A percentile compares a stretch with the other conserved stretches of the same genome.
Conservation (phyloP, 2,797 vertebrate species). For the Betta splendens region DNA sequence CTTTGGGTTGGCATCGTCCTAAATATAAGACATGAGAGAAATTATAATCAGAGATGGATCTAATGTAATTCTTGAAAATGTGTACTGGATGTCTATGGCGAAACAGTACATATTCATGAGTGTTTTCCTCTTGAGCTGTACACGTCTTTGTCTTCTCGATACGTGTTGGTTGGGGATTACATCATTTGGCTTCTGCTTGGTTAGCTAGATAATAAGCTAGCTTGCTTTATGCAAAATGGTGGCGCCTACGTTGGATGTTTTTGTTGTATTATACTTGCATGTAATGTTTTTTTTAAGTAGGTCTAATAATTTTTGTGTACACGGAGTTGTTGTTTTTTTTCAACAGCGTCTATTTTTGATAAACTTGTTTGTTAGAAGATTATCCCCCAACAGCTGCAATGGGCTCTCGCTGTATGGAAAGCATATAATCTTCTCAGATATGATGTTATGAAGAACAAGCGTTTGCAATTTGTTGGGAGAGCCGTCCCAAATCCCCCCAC, state of each 20-base stretch:
- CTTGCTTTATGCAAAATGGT: slow-evolving; percentile 52
- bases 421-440: slow-evolving; percentile 58
- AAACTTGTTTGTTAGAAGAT: slow-evolving; percentile 66
- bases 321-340: slow-evolving; percentile 47
- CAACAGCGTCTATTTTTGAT: slow-evolving; percentile 39
- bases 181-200: slow-evolving; percentile 47
- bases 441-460: slow-evolving; percentile 52
- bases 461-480: slow-evolving; percentile 44
- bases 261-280: slow-evolving; percentile 12
- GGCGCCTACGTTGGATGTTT: slow-evolving; percentile 50
- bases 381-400: slow-evolving; percentile 57
- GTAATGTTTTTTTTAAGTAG: background rate
- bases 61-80: slow-evolving; percentile 14
- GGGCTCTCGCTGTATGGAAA: slow-evolving; percentile 19
- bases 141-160: slow-evolving; percentile 43
- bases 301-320: background rate
- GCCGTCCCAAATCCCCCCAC: slow-evolving; percentile 44
- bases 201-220: slow-evolving; percentile 52
- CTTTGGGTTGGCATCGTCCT: too few species aligned
- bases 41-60: slow-evolving; percentile 30
- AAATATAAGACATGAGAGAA: slow-evolving; percentile 20
- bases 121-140: slow-evolving; percentile 21
- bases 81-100: slow-evolving; percentile 2
- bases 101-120: slow-evolving; percentile 10
- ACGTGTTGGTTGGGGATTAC: slow-evolving; percentile 58